Evolutionary conservation across 2,888 invertebrate species (phyloP), one percentile per base, ranked within the genome.

Genomic region (Drosophila mercatorum): DNA sequence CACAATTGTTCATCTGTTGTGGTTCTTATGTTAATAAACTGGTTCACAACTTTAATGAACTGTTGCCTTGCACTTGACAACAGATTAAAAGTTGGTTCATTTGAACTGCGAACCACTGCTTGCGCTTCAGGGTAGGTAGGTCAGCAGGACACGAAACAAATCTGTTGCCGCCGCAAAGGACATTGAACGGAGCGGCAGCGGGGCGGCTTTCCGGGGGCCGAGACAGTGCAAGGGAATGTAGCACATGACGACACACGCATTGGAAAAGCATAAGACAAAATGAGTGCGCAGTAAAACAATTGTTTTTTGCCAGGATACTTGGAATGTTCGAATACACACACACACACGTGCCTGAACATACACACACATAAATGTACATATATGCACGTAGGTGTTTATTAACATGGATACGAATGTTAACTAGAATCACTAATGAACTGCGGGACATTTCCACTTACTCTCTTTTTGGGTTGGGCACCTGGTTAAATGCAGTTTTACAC

Each of bases 361-460:
- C 22, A 22, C 22, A 22, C 41, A 40, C 11, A 49, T 28, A 10
- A 17, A 11, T 8, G 31, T n/a, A 4, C 14, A 28, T 47, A 14
- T 22, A 28, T 28, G 46, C 14, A n/a, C 14, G 28, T n/a, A 38
- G 60, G 56, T 22, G 34, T 11, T 17, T 36, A 14, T 26, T 38
- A 26, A 38, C 12, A 38, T 22, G n/a, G n/a, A 11, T 10, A 53
- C n/a, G n/a, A 31, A 55, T 31, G 5, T 31, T 17, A 72, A 75
- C 17, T 51, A 60, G 46, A 22, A 55, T 51, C 22, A 52, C 17
- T 38, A 14, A 38, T 26, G 8, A 22, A 14, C 14, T 52, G 36
- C 12, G 36, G 28, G 22, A 26, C 38, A 59, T 40, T 49, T 58
- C 2, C 40, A 68, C 75, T 76, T 59, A 72, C 68, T 58, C 41